phyloP scores from a whole-genome alignment of 2,113 vertebrate species.

The Hypomesus transpacificus region DNA sequence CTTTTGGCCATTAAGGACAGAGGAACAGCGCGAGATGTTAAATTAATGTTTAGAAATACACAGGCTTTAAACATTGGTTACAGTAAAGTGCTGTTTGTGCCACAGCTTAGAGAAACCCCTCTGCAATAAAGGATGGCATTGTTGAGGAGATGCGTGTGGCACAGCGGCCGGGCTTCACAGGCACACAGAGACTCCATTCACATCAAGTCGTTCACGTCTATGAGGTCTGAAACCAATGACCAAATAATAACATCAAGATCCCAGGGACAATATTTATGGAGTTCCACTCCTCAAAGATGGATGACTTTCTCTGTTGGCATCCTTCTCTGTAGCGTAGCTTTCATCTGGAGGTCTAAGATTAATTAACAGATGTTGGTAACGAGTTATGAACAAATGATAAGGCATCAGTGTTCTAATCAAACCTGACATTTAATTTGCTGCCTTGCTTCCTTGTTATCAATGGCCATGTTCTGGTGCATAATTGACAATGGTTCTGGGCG shows the following conservation, averaged over 20 bases:
- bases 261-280: conserved; percentile 67
- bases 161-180: conserved; percentile 22
- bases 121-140: conserved; percentile 60
- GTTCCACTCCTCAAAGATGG: conserved; percentile 63
- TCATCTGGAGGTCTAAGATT: conserved; percentile 60
- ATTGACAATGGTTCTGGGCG: conserved; percentile 63
- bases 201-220: conserved; percentile 42
- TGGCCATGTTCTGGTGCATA: conserved; percentile 65
- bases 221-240: conserved; percentile 68
- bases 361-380: conserved; percentile 79
- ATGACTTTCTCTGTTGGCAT: conserved; percentile 59
- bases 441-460: conserved; percentile 72
- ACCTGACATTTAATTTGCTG: conserved; percentile 78
- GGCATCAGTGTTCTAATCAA: conserved; percentile 75
- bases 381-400: conserved; percentile 79
- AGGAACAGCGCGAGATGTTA: conserved; percentile 38
- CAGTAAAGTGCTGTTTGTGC: conserved; percentile 12
- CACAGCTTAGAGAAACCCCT: conserved; percentile 45
- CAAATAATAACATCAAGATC: conserved; percentile 68
- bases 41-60: conserved; percentile 55
- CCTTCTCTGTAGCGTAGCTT: conserved; percentile 52
- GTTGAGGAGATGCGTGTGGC: conserved; percentile 55
- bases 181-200: conserved; percentile 65
- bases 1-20: conserved; percentile 43
- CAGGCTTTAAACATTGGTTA: neutral